Percentiles rank a stretch among this genome's conserved stretches.
These are phyloP conservation scores for Chelonia mydas DNA, from an alignment of 2,797 vertebrate genomes.

Conservation along the genomic window DNA sequence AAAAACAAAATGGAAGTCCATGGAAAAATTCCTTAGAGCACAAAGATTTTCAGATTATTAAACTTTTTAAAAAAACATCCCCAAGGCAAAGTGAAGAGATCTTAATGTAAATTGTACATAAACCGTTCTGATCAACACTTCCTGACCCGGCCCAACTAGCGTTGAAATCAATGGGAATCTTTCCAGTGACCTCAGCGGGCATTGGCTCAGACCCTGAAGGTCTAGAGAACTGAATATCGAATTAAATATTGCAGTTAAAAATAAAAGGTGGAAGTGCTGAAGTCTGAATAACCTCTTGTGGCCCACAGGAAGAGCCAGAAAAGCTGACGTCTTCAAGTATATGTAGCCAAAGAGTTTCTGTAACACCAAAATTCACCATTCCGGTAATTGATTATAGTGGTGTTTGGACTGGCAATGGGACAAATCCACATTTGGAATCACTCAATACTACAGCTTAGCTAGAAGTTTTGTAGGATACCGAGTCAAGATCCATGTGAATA, in stretches of 20 bases:
- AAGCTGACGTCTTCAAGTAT: background rate
- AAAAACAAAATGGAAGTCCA: background rate
- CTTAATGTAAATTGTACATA: background rate
- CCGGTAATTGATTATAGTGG: background rate
- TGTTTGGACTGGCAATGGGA: background rate
- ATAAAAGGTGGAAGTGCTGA: background rate
- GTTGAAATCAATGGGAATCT: background rate
- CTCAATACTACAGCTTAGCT: background rate
- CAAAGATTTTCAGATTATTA: background rate
- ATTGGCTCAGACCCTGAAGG: background rate
- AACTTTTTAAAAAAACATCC: background rate
- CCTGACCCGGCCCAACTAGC: background rate
- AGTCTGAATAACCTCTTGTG: background rate
- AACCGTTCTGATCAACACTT: background rate
- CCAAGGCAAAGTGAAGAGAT: background rate
- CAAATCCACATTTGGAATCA: background rate
- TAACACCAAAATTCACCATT: background rate
- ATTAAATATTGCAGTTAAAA: background rate
- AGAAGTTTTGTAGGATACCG: background rate
- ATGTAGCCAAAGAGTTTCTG: background rate
- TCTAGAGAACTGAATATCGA: background rate
- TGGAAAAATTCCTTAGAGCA: background rate
- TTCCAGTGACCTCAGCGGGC: background rate
- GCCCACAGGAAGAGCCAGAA: background rate
- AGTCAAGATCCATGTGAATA: background rate